A percentile compares a stretch with the other conserved stretches of the same genome.
These are phyloP conservation scores for Mobula birostris DNA, from an alignment of 2,113 vertebrate species.

Conservation along the genomic window DNA sequence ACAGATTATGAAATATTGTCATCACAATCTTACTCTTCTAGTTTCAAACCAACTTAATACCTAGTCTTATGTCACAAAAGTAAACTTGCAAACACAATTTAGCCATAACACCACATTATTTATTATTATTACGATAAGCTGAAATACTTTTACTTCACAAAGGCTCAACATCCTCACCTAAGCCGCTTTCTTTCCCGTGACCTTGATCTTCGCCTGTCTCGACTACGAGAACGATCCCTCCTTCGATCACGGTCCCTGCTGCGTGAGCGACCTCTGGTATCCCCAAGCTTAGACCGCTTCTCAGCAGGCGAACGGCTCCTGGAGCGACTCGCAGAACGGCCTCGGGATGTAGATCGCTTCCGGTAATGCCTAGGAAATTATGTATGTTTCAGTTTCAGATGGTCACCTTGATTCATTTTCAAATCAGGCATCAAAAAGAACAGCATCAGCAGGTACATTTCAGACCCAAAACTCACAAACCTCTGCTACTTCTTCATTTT, in stretches of 20 bases:
- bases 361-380: constrained; percentile 74
- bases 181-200: constrained; percentile 85
- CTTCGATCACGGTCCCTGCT: constrained; percentile 64
- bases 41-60: background rate
- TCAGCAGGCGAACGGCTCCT: constrained; percentile 85
- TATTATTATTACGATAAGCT: background rate
- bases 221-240: constrained; percentile 76
- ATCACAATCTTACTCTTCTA: constrained; percentile 12
- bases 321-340: constrained; percentile 78
- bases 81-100: background rate
- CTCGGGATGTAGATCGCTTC: constrained; percentile 81
- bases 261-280: constrained; percentile 62
- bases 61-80: background rate
- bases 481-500: background rate
- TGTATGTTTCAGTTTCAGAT: background rate
- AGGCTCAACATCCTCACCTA: constrained; percentile 52
- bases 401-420: background rate
- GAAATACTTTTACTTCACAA: background rate
- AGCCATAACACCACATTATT: too few species aligned
- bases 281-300: constrained; percentile 83
- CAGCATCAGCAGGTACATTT: background rate
- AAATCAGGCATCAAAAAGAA: background rate
- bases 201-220: constrained; percentile 82
- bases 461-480: background rate
- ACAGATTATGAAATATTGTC: background rate